A percentile compares a stretch with the other conserved stretches of the same genome.
These are phyloP conservation scores for Hermodice carunculata DNA, from an alignment of 2,888 invertebrate species.

Conservation along the genomic window DNA sequence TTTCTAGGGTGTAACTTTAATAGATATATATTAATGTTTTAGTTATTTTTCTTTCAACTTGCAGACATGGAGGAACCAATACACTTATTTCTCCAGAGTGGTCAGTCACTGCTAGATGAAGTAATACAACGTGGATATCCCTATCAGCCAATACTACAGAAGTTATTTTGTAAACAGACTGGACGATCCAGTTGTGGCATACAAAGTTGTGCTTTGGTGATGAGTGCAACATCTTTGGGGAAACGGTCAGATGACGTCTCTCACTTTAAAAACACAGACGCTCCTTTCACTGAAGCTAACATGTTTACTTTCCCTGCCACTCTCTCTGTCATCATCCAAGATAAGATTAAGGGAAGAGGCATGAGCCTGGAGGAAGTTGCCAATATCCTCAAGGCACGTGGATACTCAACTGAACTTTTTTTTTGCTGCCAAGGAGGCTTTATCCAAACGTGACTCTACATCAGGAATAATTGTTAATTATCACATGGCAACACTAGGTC, in stretches of 20 bases:
- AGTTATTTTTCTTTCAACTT: not conserved
- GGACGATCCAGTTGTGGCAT: constrained; percentile 22
- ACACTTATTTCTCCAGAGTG: not conserved
- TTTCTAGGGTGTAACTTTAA: too few species aligned
- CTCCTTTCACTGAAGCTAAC: constrained; percentile 10
- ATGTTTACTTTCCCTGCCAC: constrained; percentile 19
- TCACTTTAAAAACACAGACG: not conserved
- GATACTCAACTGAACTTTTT: constrained; percentile 8
- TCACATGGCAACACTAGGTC: constrained; percentile 27
- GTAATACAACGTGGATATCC: not conserved
- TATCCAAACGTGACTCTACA: constrained; percentile 2
- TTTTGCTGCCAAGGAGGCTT: constrained; percentile 7
- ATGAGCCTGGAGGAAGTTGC: constrained; percentile 16
- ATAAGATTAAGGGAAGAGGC: constrained; percentile 4
- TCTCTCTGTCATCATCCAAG: not conserved
- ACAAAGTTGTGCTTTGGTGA: constrained; percentile 19
- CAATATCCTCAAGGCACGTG: constrained; percentile 9
- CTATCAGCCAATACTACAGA: constrained; percentile 15
- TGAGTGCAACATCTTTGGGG: constrained; percentile 13
- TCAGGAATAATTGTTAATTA: constrained; percentile 30
- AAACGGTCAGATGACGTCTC: not conserved
- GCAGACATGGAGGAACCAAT: not conserved
- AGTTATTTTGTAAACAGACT: constrained; percentile 27
- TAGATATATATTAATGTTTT: not conserved
- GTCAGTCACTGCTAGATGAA: constrained; percentile 7